Base-by-base conservation (phyloP, 2,888 invertebrate genomes). In the Mythimna vitellina region DNA sequence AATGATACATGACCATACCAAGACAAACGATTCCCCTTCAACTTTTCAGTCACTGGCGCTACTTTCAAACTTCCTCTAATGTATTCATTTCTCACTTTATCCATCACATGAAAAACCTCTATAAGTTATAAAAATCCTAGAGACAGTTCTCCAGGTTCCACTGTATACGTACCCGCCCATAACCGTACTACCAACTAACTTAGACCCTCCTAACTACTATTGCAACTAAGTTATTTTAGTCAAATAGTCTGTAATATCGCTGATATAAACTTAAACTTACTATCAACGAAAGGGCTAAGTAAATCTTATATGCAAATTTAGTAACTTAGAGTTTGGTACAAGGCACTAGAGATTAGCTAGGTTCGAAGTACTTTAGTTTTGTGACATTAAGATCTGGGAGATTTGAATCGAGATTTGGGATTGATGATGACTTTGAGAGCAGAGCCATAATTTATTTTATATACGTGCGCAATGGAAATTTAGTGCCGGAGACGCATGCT, bases 281-380 rank as follows among this genome's bases (percentile, higher is more conserved):
- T 89, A 91, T 90, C 88, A 89, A 85, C 88, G 84, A 78, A 76
- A 84, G 86, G 87, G 80, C 87, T 90, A 90, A 89, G 92, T 90
- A 92, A 92, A 92, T 91, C 91, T 89, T 87, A 85, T 91, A 92
- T 93, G 93, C 88, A 93, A 92, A 93, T 92, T 91, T 85, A 60
- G 79, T 86, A 90, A 88, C 78, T 84, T 78, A 86, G 69, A 73
- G 77, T 80, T 67, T 78, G 88, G 88, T 80, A 25, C 76, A 90
- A 89, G 85, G 60, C 32, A 67, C 61, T 51, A 76, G 65, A 76
- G 85, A 81, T 80, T 79, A 74, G 65, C 42, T 29, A 64, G 49
- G 57, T 62, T n/a, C 29, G n/a, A 73, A 60, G 56, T 73, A 51
- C 38, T 78, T 76, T 70, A 71, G 54, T 60, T 63, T n/a, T 49